phyloP scores from a whole-genome alignment of 1,140 invertebrate species.

The Drosophila nannoptera region DNA sequence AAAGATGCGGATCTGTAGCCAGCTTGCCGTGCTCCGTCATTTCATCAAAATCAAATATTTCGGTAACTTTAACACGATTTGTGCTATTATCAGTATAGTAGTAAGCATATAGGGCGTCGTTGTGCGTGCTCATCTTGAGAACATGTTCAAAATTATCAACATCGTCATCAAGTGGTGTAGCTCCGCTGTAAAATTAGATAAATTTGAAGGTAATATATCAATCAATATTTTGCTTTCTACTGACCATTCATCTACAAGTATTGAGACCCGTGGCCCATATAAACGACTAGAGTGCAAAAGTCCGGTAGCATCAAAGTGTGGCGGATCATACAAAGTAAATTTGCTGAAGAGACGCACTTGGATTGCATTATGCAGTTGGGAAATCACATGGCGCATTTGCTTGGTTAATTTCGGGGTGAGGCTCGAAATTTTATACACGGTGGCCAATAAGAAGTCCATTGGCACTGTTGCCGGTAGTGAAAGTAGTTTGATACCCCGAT shows the following conservation, averaged over 20 bases:
- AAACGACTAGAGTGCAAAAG: slow-evolving; percentile 69
- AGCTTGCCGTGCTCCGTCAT: slow-evolving; percentile 80
- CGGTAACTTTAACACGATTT: slow-evolving; percentile 91
- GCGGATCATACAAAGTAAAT: slow-evolving; percentile 73
- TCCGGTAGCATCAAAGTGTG: slow-evolving; percentile 75
- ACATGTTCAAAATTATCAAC: slow-evolving; percentile 82
- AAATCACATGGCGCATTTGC: slow-evolving; percentile 67
- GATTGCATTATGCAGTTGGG: slow-evolving; percentile 66
- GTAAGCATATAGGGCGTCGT: slow-evolving; percentile 93
- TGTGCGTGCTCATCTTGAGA: slow-evolving; percentile 88
- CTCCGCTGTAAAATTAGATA: slow-evolving; percentile 42
- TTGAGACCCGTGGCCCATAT: slow-evolving; percentile 73
- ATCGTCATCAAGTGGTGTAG: slow-evolving; percentile 38
- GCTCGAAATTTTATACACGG: slow-evolving; percentile 81
- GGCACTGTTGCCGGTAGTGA: slow-evolving; percentile 91
- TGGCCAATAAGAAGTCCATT: slow-evolving; percentile 90
- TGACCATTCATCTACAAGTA: slow-evolving; percentile 75
- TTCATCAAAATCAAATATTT: slow-evolving; percentile 84
- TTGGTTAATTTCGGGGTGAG: slow-evolving; percentile 71
- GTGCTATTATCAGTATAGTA: slow-evolving; percentile 91
- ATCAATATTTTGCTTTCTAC: slow-evolving; percentile 54
- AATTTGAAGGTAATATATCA: neutral
- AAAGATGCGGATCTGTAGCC: slow-evolving; percentile 58
- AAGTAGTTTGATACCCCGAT: slow-evolving; percentile 88
- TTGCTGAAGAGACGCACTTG: slow-evolving; percentile 69